These are phyloP conservation scores for Brachyptera putata DNA, from an alignment of 2,888 invertebrate species.

Conservation along the genomic window DNA sequence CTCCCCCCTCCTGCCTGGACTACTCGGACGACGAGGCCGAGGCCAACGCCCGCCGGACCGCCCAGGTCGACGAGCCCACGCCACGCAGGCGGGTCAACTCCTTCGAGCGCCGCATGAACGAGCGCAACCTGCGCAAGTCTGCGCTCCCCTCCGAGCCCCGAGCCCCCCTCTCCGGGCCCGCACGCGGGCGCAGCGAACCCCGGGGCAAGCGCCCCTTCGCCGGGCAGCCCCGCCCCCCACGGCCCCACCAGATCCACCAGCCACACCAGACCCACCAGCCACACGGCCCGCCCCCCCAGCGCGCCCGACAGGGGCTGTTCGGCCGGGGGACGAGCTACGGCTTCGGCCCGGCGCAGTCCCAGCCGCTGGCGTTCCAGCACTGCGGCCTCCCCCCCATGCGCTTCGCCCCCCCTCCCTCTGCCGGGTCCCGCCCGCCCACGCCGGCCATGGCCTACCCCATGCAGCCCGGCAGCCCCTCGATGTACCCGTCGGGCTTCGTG, in stretches of 20 bases:
- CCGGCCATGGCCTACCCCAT: background rate
- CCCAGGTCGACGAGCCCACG: background rate
- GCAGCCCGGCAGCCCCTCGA: background rate
- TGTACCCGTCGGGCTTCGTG: background rate
- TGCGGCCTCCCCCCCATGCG: background rate
- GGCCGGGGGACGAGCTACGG: background rate
- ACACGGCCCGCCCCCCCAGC: background rate
- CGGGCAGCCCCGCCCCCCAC: background rate
- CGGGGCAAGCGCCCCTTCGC: background rate
- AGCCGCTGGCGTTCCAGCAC: background rate
- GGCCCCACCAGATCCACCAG: background rate
- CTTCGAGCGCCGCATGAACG: constrained; percentile 18
- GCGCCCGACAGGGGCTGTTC: background rate
- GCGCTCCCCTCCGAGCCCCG: constrained; percentile 1
- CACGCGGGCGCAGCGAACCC: background rate
- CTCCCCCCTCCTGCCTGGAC: constrained; percentile 65
- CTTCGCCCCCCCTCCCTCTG: background rate
- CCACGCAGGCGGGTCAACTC: constrained; percentile 15
- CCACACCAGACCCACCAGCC: background rate
- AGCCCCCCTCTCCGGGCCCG: background rate
- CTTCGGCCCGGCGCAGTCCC: background rate
- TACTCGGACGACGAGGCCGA: constrained; percentile 91
- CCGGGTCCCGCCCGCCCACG: background rate
- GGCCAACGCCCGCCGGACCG: constrained; percentile 40
- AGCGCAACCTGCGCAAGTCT: constrained; percentile 13